Evolutionary conservation across 1,140 invertebrate species (phyloP).

Genomic region (Bombus cullumanus): DNA sequence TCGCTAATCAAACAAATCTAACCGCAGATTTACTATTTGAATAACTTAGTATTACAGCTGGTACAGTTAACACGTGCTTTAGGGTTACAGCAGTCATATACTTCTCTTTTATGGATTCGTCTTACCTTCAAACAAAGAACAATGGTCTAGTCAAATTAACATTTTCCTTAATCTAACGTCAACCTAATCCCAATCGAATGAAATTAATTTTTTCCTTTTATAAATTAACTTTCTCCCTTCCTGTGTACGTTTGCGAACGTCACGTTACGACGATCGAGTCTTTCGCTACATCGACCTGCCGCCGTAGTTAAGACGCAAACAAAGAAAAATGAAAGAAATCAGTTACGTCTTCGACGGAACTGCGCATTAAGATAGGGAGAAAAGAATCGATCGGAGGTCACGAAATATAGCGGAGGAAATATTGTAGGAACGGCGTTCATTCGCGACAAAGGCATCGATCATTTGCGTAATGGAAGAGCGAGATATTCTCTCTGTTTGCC

Average conservation of each 20-base stretch:
- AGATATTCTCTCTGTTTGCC: conserved; percentile 37
- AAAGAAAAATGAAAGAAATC: not conserved
- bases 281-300: too few species aligned
- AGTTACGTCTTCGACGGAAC: not conserved
- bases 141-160: too few species aligned
- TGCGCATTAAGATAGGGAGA: not conserved
- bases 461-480: conserved; percentile 30
- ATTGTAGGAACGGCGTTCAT: not conserved
- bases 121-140: too few species aligned
- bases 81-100: too few species aligned
- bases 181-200: too few species aligned
- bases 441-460: conserved; percentile 34
- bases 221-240: not conserved
- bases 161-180: not conserved
- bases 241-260: not conserved
- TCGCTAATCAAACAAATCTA: not conserved
- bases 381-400: conserved; percentile 9
- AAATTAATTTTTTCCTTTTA: not conserved
- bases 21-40: too few species aligned
- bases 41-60: too few species aligned
- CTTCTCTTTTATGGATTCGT: too few species aligned
- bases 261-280: too few species aligned
- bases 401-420: not conserved
- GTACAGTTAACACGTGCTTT: too few species aligned
- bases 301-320: too few species aligned